Evolutionary conservation across 92 coral and sea anemone species (phyloP), one percentile per base, ranked within the genome.

Genomic region (Phenganax stokvisi): DNA sequence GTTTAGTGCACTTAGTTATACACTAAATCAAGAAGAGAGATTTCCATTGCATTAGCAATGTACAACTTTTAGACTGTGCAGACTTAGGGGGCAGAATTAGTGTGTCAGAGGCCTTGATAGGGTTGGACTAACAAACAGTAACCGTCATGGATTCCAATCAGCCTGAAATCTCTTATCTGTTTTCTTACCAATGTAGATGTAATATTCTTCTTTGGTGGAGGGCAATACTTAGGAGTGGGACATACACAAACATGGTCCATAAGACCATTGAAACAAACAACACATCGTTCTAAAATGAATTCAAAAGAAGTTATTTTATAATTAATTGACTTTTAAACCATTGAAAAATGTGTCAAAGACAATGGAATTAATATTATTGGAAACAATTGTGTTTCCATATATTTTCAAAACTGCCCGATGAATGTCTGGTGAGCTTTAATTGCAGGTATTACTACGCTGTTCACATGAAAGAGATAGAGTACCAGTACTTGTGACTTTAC

Each of bases 191-290:
- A 8, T 57, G 98, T 87, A 44, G 96, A 92, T 61, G 87, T 88
- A 76, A 92, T 92, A 31, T 85, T 89, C 31, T 86, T 87, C 84
- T 86, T 94, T 6, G 91, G 88, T 29, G 59, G 72, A 57, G 82
- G 71, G 68, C 81, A 74, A 25, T 87, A 85, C 15, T 87, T 68
- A 31, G 92, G 90, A 57, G 87, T 86, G 12, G 85, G 68, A 76
- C 98, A 94, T 44, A 90, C 71, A 66, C 92, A 94, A 71, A 94
- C 86, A 57, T 94, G 98, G 80, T 94, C 98, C 98, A 94, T 94
- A n/a, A 94, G 85, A 54, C 98, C 98, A 94, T 92, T 92, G 64
- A 97, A 94, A 86, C 88, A 94, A 51, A 94, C 84, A 74, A 92
- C 86, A 82, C 98, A 92, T 28, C 90, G 90, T 69, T 90, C 98